Percentiles rank a stretch among this genome's conserved stretches.
phyloP scores from a whole-genome alignment of 2,113 vertebrate species.

The Chionomys nivalis region DNA sequence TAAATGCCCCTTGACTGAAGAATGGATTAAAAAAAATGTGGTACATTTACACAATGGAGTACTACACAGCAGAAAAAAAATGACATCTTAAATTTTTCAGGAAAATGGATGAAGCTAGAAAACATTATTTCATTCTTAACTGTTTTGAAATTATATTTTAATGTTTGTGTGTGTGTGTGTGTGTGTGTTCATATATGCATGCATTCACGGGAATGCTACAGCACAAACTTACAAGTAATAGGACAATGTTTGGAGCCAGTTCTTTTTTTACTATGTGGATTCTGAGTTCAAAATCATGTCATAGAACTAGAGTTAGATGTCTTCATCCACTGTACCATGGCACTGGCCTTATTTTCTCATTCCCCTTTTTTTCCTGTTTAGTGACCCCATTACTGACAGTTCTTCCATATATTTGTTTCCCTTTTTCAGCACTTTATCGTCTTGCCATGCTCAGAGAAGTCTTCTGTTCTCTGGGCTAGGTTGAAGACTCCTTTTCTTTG shows the following conservation, averaged over 20 bases:
- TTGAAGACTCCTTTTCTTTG: not conserved
- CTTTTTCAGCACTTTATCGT: not conserved
- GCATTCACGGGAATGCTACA: not conserved
- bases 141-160: not conserved
- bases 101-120: too few species aligned
- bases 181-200: not conserved
- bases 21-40: too few species aligned
- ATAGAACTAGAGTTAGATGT: not conserved
- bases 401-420: too few species aligned
- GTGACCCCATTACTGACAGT: not conserved
- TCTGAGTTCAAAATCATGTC: not conserved
- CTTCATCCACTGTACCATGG: not conserved
- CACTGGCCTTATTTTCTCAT: not conserved
- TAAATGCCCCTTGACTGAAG: too few species aligned
- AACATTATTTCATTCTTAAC: not conserved
- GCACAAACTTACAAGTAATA: not conserved
- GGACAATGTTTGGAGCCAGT: not conserved
- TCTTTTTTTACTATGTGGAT: not conserved
- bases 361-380: not conserved
- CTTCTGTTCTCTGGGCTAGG: fast-evolving
- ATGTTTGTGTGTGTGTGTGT: not conserved
- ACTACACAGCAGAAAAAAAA: too few species aligned
- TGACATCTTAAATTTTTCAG: too few species aligned
- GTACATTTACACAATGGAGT: too few species aligned
- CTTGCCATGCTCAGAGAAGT: not conserved